Evolutionary conservation across 2,797 vertebrate genomes (phyloP), one percentile per base, ranked within the genome.

Genomic region (Rhinoraja longicauda): DNA sequence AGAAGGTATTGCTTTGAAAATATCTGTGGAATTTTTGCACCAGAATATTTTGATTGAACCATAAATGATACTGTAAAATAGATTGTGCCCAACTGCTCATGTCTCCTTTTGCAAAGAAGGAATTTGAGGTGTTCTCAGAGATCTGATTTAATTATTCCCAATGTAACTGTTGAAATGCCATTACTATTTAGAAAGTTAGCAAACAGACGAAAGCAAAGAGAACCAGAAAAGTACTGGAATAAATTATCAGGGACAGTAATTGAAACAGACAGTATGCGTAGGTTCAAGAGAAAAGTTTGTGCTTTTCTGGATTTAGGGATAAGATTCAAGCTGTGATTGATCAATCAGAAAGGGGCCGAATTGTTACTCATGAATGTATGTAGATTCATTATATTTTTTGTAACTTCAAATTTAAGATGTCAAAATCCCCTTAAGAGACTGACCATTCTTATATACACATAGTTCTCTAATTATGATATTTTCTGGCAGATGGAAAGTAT

Each of bases 261-360:
- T 86, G 82, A 64, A 86, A 86, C 57, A 86, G 82, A 86, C 82
- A 86, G 82, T 32, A 86, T 64, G 82, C 86, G 86, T 86, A 62
- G 59, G 59, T 86, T 86, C 82, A 86, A 86, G 82, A 64, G 82
- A 86, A n/a, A n/a, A 15, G 13, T 62, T 64, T 59, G 62, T 64
- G 82, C 29, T 32, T 62, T 86, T 86, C 82, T 86, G 57, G 57
- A 82, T 82, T 57, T 10, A 57, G 45, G 45, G 79, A 86, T 64
- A 86, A 32, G 57, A 86, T 19, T n/a, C 57, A 86, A 86, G 82
- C 29, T 59, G 53, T 32, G 57, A 86, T 59, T 86, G 82, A 86
- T 78, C 77, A 78, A 78, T 78, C 77, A 39, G 13, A 86, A 62
- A 62, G 15, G 57, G 12, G 32, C 57, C 62, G 29, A 64, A 19